A percentile compares a stretch with the other conserved stretches of the same genome.
Evolutionary conservation across 2,797 vertebrate species (phyloP).

Genomic region (Eupleurogrammus muticus): DNA sequence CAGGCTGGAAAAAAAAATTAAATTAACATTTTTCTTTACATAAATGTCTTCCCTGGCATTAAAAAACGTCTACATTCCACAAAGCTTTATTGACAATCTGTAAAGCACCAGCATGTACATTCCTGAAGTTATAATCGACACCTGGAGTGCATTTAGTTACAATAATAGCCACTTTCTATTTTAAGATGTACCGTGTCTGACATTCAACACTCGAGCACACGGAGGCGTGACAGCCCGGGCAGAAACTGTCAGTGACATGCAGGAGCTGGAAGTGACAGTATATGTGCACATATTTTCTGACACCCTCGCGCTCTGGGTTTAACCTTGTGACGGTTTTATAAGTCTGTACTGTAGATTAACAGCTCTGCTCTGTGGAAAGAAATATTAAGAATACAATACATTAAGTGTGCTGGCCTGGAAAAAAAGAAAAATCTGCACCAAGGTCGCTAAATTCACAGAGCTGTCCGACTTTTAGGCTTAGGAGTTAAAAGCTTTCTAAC

Average conservation of each 20-base stretch:
- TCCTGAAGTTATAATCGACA: neutral
- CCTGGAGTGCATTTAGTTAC: slow-evolving; percentile 6
- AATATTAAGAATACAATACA: too few species aligned
- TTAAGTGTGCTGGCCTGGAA: neutral
- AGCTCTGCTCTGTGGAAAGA: neutral
- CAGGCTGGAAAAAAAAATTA: slow-evolving; percentile 80
- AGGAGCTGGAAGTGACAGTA: neutral
- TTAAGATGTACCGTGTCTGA: slow-evolving; percentile 17
- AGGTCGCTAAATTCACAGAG: neutral
- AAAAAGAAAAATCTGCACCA: neutral
- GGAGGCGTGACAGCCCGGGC: neutral
- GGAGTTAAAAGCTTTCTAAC: neutral
- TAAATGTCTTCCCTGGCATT: neutral
- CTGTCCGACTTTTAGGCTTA: neutral
- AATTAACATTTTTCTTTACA: neutral
- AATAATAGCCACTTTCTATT: slow-evolving; percentile 23
- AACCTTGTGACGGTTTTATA: neutral
- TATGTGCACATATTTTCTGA: neutral
- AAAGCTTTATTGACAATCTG: neutral
- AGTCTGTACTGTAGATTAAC: neutral
- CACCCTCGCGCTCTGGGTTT: too few species aligned
- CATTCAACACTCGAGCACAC: neutral
- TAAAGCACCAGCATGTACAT: neutral
- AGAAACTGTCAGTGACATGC: slow-evolving; percentile 1
- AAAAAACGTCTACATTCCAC: neutral